Base-by-base conservation (phyloP, 2,797 vertebrate genomes). In the Pipistrellus pygmaeus region DNA sequence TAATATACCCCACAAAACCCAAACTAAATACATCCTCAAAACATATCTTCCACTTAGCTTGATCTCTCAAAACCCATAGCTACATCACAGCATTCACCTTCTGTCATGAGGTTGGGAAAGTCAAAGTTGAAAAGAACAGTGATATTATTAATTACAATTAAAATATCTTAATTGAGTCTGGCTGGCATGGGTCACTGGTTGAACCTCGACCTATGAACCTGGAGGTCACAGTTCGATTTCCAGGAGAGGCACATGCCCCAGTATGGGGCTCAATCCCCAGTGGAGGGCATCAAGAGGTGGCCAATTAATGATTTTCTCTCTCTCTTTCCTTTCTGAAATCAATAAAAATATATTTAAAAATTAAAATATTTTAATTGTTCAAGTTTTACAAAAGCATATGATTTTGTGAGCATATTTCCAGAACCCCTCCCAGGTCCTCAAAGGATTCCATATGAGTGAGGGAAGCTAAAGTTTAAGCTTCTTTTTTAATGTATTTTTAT, bases 1-100 rank as follows among this genome's bases (percentile, higher is more conserved):
- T 88, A 71, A 88, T 55, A 83, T 71, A 93, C 75, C 60, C 60
- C 75, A 95, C 41, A 90, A n/a, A 44, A 48, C 92, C 44, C 77
- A 90, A 92, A 68, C 41, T 15, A 35, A 95, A 75, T 38, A 78
- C 68, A 60, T 78, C 68, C 55, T 96, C 83, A 72, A 18, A 72
- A 14, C 71, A 90, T 88, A 95, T 66, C 90, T 86, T 93, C 57
- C 27, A n/a, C 44, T 82, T 83, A 90, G 51, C 51, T 72, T 78
- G n/a, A 90, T 89, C 75, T 78, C 30, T 51, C 75, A 83, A 95
- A 62, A 20, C 27, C 25, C 38, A n/a, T 8, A 38, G n/a, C 81
- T 21, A 60, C 35, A 71, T 66, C 48, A 91, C 11, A 44, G 66
- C 27, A n/a, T 62, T 87, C 27, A 64, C 72, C 21, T 88, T 75